Conservation (phyloP, 1,140 invertebrate genomes). For the Drosophila carrolli region DNA sequence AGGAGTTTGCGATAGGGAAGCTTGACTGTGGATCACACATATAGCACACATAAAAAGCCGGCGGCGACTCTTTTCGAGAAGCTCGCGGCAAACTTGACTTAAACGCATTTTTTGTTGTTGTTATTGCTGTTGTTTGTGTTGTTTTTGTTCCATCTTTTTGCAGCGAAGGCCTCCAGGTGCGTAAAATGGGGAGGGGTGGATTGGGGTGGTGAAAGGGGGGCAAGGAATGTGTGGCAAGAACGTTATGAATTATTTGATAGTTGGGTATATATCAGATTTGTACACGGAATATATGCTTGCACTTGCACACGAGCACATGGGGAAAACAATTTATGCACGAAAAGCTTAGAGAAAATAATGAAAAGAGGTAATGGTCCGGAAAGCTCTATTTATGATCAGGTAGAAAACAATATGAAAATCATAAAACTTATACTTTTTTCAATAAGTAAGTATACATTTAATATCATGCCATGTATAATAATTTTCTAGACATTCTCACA, state of each 20-base stretch:
- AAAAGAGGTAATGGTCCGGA: slow-evolving; percentile 27
- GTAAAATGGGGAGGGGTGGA: background rate
- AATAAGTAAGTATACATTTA: too few relatives aligned
- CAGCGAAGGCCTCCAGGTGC: slow-evolving; percentile 36
- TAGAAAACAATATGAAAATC: background rate
- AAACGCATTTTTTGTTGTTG: slow-evolving; percentile 70
- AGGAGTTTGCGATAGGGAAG: background rate
- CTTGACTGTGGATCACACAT: slow-evolving; percentile 27
- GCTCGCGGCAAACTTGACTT: slow-evolving; percentile 69
- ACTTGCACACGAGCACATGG: slow-evolving; percentile 5
- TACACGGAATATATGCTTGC: slow-evolving; percentile 18
- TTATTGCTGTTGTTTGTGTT: slow-evolving; percentile 15
- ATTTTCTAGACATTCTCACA: too few relatives aligned
- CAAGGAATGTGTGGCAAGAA: slow-evolving; percentile 32
- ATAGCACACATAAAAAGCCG: slow-evolving; percentile 34
- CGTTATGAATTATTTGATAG: slow-evolving; percentile 72
- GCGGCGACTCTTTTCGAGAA: slow-evolving; percentile 58
- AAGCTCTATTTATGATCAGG: slow-evolving; percentile 12
- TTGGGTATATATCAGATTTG: slow-evolving; percentile 40
- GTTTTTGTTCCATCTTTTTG: slow-evolving; percentile 28
- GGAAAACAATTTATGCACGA: slow-evolving; percentile 34
- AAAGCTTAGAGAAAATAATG: slow-evolving; percentile 36
- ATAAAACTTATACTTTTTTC: too few relatives aligned
- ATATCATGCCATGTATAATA: too few relatives aligned
- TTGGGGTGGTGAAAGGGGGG: background rate